Evolutionary conservation across 2,113 vertebrate genomes (phyloP).

Genomic region (Protobothrops mucrosquamatus): DNA sequence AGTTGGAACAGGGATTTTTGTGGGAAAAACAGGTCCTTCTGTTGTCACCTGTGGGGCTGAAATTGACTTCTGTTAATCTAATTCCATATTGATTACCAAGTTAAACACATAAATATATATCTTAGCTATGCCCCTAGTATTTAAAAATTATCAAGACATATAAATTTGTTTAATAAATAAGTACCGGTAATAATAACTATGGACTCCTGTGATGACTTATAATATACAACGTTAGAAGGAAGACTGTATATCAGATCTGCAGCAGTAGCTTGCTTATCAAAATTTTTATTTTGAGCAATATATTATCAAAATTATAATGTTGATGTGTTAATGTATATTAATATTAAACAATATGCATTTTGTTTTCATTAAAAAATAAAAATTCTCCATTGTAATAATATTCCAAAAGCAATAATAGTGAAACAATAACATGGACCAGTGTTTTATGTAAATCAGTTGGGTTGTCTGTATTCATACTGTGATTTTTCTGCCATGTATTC

Average conservation of each 20-base stretch:
- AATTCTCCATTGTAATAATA: neutral
- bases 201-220: neutral
- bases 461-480: neutral
- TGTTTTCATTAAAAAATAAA: neutral
- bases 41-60: neutral
- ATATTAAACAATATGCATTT: neutral
- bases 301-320: neutral
- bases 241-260: neutral
- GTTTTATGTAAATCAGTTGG: neutral
- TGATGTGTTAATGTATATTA: neutral
- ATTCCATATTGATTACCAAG: neutral
- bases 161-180: neutral
- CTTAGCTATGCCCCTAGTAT: neutral
- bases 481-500: neutral
- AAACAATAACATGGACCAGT: neutral
- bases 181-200: neutral
- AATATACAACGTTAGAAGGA: neutral
- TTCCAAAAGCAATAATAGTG: neutral
- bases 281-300: neutral
- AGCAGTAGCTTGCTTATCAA: neutral
- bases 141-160: neutral
- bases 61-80: neutral
- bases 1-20: neutral
- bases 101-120: neutral
- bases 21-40: neutral